A percentile compares a stretch with the other conserved stretches of the same genome.
Conservation (phyloP, 2,113 vertebrate species). For the Clarias gariepinus region DNA sequence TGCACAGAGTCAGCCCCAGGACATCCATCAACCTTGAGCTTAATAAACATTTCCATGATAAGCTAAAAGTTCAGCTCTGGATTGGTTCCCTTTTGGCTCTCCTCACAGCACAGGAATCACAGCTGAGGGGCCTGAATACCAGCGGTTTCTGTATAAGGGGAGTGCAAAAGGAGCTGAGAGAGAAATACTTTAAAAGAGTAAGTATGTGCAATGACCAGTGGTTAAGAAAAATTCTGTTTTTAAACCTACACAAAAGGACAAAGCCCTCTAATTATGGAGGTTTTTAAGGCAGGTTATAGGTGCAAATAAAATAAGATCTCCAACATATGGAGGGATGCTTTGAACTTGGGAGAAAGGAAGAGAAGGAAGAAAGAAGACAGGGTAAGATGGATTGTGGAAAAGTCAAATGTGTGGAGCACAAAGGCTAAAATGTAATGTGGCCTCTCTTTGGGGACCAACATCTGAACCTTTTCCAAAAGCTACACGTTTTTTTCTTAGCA, state of each 20-base stretch:
- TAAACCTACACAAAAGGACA: not conserved
- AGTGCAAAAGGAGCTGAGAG: not conserved
- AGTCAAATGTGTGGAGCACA: slow-evolving; percentile 46
- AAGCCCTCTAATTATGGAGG: not conserved
- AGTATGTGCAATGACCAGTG: not conserved
- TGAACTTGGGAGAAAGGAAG: slow-evolving; percentile 56
- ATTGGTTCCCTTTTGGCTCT: slow-evolving; percentile 53
- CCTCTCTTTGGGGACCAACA: slow-evolving; percentile 64
- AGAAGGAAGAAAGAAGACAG: slow-evolving; percentile 27
- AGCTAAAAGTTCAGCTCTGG: slow-evolving; percentile 58
- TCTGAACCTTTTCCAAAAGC: slow-evolving; percentile 66
- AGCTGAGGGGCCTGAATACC: slow-evolving; percentile 32
- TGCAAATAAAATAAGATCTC: not conserved
- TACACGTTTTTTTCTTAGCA: slow-evolving; percentile 61
- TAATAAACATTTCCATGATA: slow-evolving; percentile 51
- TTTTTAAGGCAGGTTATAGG: not conserved
- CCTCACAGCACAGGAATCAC: slow-evolving; percentile 40
- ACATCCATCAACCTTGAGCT: slow-evolving; percentile 57
- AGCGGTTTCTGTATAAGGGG: slow-evolving; percentile 20
- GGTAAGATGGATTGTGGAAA: slow-evolving; percentile 58
- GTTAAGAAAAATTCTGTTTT: not conserved
- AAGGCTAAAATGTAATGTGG: slow-evolving; percentile 66
- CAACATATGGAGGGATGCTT: not conserved
- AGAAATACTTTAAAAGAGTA: not conserved
- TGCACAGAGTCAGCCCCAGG: slow-evolving; percentile 56